Evolutionary conservation across 2,888 invertebrate species (phyloP).

Genomic region (Bellardia pandia): DNA sequence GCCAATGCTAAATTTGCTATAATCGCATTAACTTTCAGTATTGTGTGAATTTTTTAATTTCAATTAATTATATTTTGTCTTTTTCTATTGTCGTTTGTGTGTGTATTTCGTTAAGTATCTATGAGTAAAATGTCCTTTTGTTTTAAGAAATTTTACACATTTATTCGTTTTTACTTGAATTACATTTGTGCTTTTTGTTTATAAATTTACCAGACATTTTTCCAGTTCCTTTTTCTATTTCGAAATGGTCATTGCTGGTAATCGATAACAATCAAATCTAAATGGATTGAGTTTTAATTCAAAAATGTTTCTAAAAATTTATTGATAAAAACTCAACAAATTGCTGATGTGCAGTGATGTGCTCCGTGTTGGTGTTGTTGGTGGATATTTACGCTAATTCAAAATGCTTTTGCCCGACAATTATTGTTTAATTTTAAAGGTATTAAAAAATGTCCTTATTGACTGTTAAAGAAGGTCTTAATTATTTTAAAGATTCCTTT

Average conservation of each 20-base stretch:
- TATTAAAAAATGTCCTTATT: too few relatives aligned
- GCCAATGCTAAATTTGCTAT: neutral
- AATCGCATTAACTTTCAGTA: neutral
- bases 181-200: constrained; percentile 15
- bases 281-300: neutral
- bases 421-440: too few relatives aligned
- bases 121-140: constrained; percentile 35
- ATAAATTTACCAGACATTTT: neutral
- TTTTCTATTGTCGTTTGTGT: neutral
- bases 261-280: neutral
- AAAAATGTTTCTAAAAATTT: neutral
- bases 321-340: too few relatives aligned
- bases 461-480: too few relatives aligned
- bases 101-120: neutral
- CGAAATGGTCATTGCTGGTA: neutral
- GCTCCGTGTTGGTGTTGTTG: too few relatives aligned
- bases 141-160: constrained; percentile 42
- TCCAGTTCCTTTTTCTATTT: constrained; percentile 1
- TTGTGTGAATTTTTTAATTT: neutral
- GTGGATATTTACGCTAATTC: too few relatives aligned
- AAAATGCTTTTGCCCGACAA: too few relatives aligned
- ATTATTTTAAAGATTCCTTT: too few relatives aligned
- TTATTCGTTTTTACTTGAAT: constrained; percentile 24
- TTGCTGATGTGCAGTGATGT: too few relatives aligned
- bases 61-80: neutral